Evolutionary conservation across 1,140 invertebrate species (phyloP), one percentile per base, ranked within the genome.

Genomic region (Bathynomus jamesi): DNA sequence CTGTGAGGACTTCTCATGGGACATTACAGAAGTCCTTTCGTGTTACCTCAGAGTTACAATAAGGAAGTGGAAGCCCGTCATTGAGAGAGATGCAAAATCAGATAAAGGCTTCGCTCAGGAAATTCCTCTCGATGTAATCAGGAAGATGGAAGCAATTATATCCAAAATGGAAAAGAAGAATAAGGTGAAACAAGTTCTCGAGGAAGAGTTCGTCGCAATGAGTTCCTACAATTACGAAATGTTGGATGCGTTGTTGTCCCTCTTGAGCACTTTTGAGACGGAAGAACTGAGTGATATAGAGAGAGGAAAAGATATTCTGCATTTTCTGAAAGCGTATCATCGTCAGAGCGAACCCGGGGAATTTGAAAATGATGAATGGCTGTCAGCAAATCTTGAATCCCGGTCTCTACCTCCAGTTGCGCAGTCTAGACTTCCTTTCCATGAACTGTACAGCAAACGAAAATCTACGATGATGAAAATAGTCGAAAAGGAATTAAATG

Each of bases 211-310:
- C 28, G 21, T 69, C 11, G 17, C 40, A 5, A 61, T 71, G 4
- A 69, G 68, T 60, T 61, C 71, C n/a, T 77, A 77, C 64, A 73
- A 74, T 46, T 77, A 74, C 72, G 76, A 77, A 27, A 27, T 74
- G 1, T 61, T 77, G 10, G 53, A 74, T 17, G 46, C 72, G 24
- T 65, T 77, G 0, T 24, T 77, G 10, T 60, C 69, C 24, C 61
- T 71, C 24, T 31, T 74, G 10, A 32, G 61, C 21, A 17, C 21
- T 7, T 66, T 74, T 31, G 67, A 74, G 30, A 46, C 64, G 10
- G 46, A 71, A 5, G 40, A 53, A 21, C 2, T 17, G 2, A 5
- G 21, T 53, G 40, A 17, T 53, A 46, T 31, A 46, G 53, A 65
- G n/a, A 62, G 76, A 69, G 76, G 76, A 2, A 61, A 73, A 29